Percentiles rank a stretch among this genome's conserved stretches.
Conservation (phyloP, 2,113 vertebrate genomes). For the Xenus cinereus region DNA sequence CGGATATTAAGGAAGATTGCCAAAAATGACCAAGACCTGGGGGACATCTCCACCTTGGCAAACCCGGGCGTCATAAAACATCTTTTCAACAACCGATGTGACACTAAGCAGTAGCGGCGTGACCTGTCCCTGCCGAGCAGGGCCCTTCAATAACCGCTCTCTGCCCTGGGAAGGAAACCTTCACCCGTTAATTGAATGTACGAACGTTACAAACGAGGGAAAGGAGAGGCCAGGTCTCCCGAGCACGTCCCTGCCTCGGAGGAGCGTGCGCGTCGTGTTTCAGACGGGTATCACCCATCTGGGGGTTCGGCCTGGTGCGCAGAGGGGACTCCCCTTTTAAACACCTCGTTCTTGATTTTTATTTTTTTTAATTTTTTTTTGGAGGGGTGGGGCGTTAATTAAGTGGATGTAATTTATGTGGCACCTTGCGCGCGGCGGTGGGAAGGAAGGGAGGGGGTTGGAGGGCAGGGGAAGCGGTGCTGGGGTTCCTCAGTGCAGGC, state of each 20-base stretch:
- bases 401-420: not conserved
- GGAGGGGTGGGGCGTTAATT: not conserved
- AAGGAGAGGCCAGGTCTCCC: not conserved
- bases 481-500: not conserved
- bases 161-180: not conserved
- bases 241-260: not conserved
- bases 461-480: not conserved
- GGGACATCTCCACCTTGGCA: slow-evolving; percentile 90
- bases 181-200: slow-evolving; percentile 26
- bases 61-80: slow-evolving; percentile 86
- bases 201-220: not conserved
- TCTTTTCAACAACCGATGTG: slow-evolving; percentile 87
- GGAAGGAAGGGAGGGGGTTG: not conserved
- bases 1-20: slow-evolving; percentile 92
- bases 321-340: not conserved
- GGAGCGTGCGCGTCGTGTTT: not conserved
- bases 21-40: slow-evolving; percentile 87
- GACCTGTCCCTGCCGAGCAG: slow-evolving; percentile 4
- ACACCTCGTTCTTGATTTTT: slow-evolving; percentile 7
- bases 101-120: slow-evolving; percentile 71
- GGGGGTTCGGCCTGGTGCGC: not conserved
- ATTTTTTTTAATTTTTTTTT: not conserved
- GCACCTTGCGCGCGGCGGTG: not conserved
- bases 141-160: not conserved
- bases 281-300: not conserved